phyloP scores from a whole-genome alignment of 2,888 invertebrate genomes.

The Yponomeuta malinellus region DNA sequence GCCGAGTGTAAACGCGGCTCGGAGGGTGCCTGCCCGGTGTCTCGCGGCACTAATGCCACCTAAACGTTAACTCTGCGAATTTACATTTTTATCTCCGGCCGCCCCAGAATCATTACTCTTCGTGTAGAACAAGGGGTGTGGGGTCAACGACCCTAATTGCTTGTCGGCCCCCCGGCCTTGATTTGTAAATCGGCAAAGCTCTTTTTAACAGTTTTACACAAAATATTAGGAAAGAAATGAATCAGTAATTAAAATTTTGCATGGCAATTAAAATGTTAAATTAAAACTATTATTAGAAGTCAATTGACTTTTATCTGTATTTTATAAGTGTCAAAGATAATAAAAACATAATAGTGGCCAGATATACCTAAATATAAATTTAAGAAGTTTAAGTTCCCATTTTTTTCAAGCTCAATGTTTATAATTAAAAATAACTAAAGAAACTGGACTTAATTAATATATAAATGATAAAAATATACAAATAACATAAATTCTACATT shows the following conservation, averaged over 20 bases:
- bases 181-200: neutral
- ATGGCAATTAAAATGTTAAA: too few relatives aligned
- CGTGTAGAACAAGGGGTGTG: conserved; percentile 48
- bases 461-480: too few relatives aligned
- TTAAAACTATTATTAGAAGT: too few relatives aligned
- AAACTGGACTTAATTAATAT: too few relatives aligned
- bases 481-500: too few relatives aligned
- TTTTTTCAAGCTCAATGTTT: too few relatives aligned
- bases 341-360: too few relatives aligned
- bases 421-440: too few relatives aligned
- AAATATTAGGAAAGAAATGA: neutral
- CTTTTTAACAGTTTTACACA: neutral
- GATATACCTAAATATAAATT: too few relatives aligned
- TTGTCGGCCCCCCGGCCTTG: neutral
- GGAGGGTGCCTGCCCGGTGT: conserved; percentile 21
- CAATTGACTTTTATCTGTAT: too few relatives aligned
- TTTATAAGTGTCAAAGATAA: too few relatives aligned
- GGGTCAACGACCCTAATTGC: conserved; percentile 49
- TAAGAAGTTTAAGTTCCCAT: too few relatives aligned
- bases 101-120: conserved; percentile 37
- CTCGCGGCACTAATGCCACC: conserved; percentile 32
- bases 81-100: conserved; percentile 15
- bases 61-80: conserved; percentile 13
- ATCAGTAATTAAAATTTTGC: neutral
- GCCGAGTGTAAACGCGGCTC: neutral